Conservation (phyloP, 2,113 vertebrate genomes). For the Syrrhaptes paradoxus region DNA sequence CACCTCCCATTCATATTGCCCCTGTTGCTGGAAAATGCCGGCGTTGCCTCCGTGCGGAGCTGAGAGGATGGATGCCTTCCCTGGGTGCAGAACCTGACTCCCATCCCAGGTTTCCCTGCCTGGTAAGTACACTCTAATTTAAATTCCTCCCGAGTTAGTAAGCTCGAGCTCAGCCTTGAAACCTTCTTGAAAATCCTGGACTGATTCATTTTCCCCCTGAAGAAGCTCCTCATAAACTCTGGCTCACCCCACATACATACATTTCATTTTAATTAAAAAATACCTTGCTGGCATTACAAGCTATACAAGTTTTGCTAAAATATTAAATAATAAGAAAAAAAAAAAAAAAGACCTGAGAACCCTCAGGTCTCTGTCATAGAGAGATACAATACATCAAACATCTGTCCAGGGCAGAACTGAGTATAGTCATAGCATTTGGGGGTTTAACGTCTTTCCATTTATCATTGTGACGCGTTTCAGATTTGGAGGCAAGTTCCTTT, state of each 20-base stretch:
- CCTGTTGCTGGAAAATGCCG: background rate
- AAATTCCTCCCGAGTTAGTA: slow-evolving; percentile 50
- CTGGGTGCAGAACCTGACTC: background rate
- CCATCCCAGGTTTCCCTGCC: background rate
- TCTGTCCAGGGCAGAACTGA: slow-evolving; percentile 57
- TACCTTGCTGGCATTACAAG: slow-evolving; percentile 64
- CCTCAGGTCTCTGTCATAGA: slow-evolving; percentile 62
- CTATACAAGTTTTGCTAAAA: slow-evolving; percentile 61
- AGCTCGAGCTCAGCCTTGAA: slow-evolving; percentile 20
- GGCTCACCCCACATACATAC: slow-evolving; percentile 61
- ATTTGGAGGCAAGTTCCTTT: slow-evolving; percentile 42
- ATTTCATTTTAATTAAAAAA: slow-evolving; percentile 72
- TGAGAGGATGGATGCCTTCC: rapidly evolving
- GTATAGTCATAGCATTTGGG: slow-evolving; percentile 27
- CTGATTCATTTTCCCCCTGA: slow-evolving; percentile 66
- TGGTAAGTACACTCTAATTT: slow-evolving; percentile 43
- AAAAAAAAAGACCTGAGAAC: slow-evolving; percentile 18
- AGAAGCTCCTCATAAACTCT: slow-evolving; percentile 71
- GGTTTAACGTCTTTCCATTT: slow-evolving; percentile 52
- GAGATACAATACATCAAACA: slow-evolving; percentile 64
- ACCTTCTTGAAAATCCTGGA: slow-evolving; percentile 46
- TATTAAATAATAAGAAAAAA: slow-evolving; percentile 37
- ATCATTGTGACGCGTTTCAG: slow-evolving; percentile 11
- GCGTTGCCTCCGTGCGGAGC: background rate
- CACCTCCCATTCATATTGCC: background rate